Base-by-base conservation (phyloP, 2,888 invertebrate genomes). In the Neoscelio sp. region DNA sequence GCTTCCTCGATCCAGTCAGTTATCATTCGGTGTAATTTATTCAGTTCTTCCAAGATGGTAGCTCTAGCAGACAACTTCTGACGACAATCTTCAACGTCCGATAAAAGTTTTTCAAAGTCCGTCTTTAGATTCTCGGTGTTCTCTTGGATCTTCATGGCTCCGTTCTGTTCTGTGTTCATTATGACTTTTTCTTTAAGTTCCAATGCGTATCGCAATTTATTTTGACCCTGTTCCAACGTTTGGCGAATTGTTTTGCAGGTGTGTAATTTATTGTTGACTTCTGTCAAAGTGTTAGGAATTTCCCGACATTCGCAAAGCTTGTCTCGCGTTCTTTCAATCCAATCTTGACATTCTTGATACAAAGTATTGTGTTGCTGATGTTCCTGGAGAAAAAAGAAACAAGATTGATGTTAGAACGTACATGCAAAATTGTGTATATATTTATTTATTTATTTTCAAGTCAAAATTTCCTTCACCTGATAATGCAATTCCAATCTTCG, bases 121-220 rank as follows among this genome's bases (percentile, higher is more conserved):
- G 94, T 94, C 87, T 97, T 97, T 17, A 98, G 91, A 80, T 94
- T 95, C 87, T 97, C 97, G 0, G 97, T 97, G 85, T 97, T 97
- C 87, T 98, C 97, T 87, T 97, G 95, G 71, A 98, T 97, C 89
- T 96, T 96, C 0, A 94, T 94, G 0, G 96, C 96, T 0, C 98
- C 98, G 56, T 94, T 93, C 82, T 95, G 95, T 90, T 97, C 97
- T 0, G 98, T 98, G 87, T 97, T 98, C 93, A 98, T 95, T 5
- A 97, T 95, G 0, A 98, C 97, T 87, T 96, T 96, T 89, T 98
- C 98, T 87, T 98, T 98, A 1, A 98, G 91, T 86, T 98, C 98
- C 26, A 97, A 91, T 52, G 97, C 94, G 88, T 97, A 97, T 5
- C 95, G 92, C 15, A 97, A 89, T 85, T 95, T 95, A 86, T 96